Evolutionary conservation across 2,113 vertebrate genomes (phyloP).

Genomic region (Myotis davidii): DNA sequence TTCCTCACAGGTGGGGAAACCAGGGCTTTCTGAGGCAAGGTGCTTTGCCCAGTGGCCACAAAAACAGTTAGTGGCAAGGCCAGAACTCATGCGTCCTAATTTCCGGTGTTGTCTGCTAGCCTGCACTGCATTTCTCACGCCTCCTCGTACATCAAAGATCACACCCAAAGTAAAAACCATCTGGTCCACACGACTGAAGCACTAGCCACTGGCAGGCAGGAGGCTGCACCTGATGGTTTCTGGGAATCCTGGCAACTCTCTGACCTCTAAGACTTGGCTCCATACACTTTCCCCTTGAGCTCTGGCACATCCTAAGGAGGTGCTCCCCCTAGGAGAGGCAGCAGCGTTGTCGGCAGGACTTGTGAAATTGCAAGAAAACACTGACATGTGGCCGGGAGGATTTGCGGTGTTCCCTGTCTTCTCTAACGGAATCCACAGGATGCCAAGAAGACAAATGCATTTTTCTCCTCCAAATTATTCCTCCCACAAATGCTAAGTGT

Average conservation of each 20-base stretch:
- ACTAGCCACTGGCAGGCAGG: background rate
- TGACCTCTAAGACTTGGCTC: background rate
- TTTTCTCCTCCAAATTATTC: conserved; percentile 77
- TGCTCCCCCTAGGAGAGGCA: background rate
- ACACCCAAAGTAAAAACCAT: background rate
- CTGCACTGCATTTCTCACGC: background rate
- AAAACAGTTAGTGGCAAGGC: background rate
- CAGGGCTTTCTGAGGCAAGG: background rate
- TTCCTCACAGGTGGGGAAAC: background rate
- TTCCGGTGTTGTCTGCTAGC: background rate
- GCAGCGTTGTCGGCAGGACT: background rate
- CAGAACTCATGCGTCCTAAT: background rate
- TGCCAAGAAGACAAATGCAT: conserved; percentile 78
- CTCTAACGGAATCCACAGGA: conserved; percentile 64
- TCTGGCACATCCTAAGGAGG: background rate
- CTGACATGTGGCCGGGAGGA: conserved; percentile 62
- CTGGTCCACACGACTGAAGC: background rate
- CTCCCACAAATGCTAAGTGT: conserved; percentile 81
- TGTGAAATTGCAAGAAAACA: conserved; percentile 60
- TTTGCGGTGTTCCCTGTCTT: conserved; percentile 63
- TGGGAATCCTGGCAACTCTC: background rate
- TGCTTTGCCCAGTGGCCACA: background rate
- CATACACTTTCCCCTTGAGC: background rate
- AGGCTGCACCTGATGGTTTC: background rate
- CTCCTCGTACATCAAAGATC: background rate